phyloP scores from a whole-genome alignment of 2,113 vertebrate genomes.

The Baryphthengus martii region DNA sequence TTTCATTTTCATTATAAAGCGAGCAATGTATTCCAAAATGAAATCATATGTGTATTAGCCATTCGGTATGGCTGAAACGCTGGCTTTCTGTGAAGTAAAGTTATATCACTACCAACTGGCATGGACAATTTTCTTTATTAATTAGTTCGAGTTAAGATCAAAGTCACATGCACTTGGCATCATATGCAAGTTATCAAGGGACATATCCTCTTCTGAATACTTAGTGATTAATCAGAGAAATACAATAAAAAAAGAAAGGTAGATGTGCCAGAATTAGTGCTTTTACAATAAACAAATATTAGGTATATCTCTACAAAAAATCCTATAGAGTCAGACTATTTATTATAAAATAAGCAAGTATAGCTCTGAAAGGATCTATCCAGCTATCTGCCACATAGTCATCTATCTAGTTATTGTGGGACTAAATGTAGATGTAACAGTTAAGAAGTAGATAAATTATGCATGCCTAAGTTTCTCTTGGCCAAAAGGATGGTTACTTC shows the following conservation, averaged over 20 bases:
- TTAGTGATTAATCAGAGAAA: background rate
- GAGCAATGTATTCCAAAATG: background rate
- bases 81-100: background rate
- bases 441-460: background rate
- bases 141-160: background rate
- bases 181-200: background rate
- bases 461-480: background rate
- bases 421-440: background rate
- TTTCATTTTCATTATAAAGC: background rate
- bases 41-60: background rate
- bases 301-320: background rate
- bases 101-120: background rate
- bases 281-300: background rate
- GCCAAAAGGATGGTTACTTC: background rate
- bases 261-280: background rate
- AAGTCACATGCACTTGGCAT: background rate
- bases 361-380: background rate
- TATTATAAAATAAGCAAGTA: background rate
- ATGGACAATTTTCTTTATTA: background rate
- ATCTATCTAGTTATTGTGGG: background rate
- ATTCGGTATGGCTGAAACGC: background rate
- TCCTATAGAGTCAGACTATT: background rate
- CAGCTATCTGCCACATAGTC: background rate
- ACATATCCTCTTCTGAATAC: background rate
- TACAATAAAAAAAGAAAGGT: background rate